Conservation (phyloP, 2,888 invertebrate species). For the Stomorhina lunata region DNA sequence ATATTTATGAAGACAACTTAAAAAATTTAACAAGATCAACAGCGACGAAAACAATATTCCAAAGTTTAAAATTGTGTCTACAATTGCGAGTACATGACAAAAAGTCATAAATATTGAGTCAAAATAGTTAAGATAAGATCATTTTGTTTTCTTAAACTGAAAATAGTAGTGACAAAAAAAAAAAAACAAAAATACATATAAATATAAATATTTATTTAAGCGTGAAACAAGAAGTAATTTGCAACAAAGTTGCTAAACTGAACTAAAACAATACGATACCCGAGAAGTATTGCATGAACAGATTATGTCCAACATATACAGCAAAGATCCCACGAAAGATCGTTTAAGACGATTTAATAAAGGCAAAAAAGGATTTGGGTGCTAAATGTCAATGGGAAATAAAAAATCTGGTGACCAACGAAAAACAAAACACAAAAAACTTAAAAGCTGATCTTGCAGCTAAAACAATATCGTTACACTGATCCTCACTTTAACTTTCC, state of each 20-base stretch:
- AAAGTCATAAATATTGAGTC: slow-evolving; percentile 60
- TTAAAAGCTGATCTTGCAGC: neutral
- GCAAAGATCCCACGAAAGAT: slow-evolving; percentile 30
- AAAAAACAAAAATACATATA: slow-evolving; percentile 25
- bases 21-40: slow-evolving; percentile 45
- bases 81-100: slow-evolving; percentile 53
- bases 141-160: slow-evolving; percentile 38
- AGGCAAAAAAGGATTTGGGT: neutral
- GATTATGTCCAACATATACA: neutral
- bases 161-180: slow-evolving; percentile 19
- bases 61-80: slow-evolving; percentile 1
- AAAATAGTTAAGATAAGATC: slow-evolving; percentile 58
- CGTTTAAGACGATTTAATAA: neutral
- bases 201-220: slow-evolving; percentile 11
- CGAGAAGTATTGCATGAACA: neutral
- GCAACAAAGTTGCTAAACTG: slow-evolving; percentile 57
- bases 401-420: neutral
- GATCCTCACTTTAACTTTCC: neutral
- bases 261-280: slow-evolving; percentile 27
- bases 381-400: neutral
- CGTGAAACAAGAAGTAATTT: slow-evolving; percentile 53
- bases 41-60: neutral
- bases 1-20: slow-evolving; percentile 37
- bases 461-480: neutral
- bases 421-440: neutral